Percentiles rank a stretch among this genome's conserved stretches.
Evolutionary conservation across 2,113 vertebrate species (phyloP).

Genomic region (Rafetus swinhoei): DNA sequence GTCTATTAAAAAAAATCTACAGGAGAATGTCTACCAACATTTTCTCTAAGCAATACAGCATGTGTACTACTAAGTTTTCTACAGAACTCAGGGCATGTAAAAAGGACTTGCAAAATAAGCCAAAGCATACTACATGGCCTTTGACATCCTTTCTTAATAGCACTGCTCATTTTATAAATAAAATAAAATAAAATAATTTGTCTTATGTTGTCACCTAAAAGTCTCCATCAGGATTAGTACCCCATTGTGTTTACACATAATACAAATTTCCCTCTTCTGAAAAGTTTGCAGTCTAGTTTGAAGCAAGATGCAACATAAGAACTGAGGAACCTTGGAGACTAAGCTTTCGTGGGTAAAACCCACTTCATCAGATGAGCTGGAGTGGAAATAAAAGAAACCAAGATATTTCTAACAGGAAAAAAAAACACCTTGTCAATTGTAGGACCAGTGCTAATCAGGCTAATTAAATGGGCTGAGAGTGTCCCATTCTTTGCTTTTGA

Average conservation of each 20-base stretch:
- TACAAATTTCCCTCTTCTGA: neutral
- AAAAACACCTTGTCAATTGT: too few relatives aligned
- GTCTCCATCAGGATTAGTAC: neutral
- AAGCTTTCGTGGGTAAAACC: too few relatives aligned
- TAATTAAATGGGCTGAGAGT: too few relatives aligned
- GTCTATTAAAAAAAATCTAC: neutral
- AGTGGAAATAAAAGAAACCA: too few relatives aligned
- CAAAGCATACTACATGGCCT: neutral
- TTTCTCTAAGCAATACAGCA: neutral
- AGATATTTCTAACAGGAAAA: too few relatives aligned
- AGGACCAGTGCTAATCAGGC: too few relatives aligned
- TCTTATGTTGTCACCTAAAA: neutral
- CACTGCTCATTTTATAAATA: neutral
- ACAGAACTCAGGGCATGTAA: neutral
- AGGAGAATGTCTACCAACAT: neutral
- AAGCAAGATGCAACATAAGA: neutral
- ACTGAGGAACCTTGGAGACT: too few relatives aligned
- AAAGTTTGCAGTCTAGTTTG: neutral
- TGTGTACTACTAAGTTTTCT: neutral
- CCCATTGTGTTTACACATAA: neutral
- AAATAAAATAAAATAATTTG: accelerated
- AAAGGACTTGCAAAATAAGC: neutral
- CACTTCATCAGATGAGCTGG: too few relatives aligned
- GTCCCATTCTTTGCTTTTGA: too few relatives aligned
- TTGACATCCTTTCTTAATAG: neutral